These are phyloP conservation scores for Cochlearius cochlearius DNA, from an alignment of 2,113 vertebrate species.

Conservation along the genomic window DNA sequence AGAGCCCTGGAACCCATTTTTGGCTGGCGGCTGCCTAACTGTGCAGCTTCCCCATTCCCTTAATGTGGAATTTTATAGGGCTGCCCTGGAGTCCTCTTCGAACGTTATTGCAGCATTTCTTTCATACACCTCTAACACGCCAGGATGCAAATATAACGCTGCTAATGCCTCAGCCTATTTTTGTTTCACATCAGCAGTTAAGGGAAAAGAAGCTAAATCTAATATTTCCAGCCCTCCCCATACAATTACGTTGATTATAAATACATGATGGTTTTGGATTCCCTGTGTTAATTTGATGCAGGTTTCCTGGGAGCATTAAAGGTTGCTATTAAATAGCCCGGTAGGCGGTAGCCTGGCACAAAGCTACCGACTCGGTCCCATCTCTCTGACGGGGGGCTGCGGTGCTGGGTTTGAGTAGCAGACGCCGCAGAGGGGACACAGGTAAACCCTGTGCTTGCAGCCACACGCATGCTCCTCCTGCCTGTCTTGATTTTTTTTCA, in stretches of 20 bases:
- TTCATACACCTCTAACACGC: neutral
- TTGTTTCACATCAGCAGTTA: slow-evolving; percentile 5
- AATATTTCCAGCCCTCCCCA: neutral
- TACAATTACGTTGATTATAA: neutral
- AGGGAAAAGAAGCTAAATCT: neutral
- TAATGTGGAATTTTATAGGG: neutral
- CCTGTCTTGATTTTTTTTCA: slow-evolving; percentile 11
- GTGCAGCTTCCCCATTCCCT: neutral
- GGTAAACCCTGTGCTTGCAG: neutral
- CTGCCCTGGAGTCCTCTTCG: slow-evolving; percentile 1
- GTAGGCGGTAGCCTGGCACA: slow-evolving; percentile 42
- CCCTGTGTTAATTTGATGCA: neutral
- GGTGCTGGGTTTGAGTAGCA: neutral
- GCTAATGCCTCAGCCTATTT: neutral
- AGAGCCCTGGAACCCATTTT: neutral
- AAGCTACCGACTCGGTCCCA: neutral
- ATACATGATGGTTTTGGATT: neutral
- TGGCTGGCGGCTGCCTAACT: neutral
- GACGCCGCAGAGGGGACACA: neutral
- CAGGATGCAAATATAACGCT: neutral
- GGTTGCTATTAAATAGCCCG: neutral
- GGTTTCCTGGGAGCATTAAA: neutral
- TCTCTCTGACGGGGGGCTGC: neutral
- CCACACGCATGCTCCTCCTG: neutral
- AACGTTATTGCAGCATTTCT: neutral